phyloP scores from a whole-genome alignment of 2,113 vertebrate genomes.

The Scytalopus superciliaris region DNA sequence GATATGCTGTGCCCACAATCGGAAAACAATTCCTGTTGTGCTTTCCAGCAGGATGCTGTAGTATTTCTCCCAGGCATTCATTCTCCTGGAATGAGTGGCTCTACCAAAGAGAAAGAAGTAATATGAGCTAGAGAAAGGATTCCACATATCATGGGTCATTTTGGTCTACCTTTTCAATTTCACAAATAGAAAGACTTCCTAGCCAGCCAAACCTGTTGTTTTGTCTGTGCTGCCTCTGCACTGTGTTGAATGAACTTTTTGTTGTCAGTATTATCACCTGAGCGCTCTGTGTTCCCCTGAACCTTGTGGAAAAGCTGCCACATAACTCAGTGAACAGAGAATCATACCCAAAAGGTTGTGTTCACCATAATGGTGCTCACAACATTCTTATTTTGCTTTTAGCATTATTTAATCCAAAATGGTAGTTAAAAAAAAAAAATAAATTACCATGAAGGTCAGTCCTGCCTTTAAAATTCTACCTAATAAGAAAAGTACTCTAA shows the following conservation, averaged over 20 bases:
- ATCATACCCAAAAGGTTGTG: rapidly evolving
- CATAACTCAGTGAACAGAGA: rapidly evolving
- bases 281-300: not conserved
- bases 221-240: rapidly evolving
- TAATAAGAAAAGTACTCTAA: not conserved
- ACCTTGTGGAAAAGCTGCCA: not conserved
- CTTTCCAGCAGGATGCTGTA: not conserved
- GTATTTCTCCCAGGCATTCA: not conserved
- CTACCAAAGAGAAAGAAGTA: not conserved
- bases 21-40: not conserved
- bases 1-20: not conserved
- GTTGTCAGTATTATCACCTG: not conserved
- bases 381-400: not conserved
- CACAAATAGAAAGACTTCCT: not conserved
- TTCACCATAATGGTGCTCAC: not conserved
- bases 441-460: rapidly evolving
- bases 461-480: not conserved
- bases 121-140: not conserved
- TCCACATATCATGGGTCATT: rapidly evolving
- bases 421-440: not conserved
- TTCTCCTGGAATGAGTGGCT: not conserved
- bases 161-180: not conserved
- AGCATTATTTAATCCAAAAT: not conserved
- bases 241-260: not conserved
- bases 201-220: not conserved